Evolutionary conservation across 2,797 vertebrate genomes (phyloP), one percentile per base, ranked within the genome.

Genomic region (Enteromius afrohamiltoni): DNA sequence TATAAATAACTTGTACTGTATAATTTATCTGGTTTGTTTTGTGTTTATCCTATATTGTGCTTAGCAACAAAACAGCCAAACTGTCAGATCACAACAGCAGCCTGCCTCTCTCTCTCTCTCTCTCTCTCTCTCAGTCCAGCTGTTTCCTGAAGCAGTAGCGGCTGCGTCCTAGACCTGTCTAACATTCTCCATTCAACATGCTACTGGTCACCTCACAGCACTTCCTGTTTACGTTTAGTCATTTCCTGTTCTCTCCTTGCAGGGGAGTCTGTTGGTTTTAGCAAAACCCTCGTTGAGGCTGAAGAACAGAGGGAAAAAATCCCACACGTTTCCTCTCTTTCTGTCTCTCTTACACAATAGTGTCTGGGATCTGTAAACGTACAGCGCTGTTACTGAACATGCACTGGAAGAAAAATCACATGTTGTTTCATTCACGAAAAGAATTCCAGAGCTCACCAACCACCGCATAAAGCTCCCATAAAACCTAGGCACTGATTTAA

Each of bases 111-210:
- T n/a, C 85, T 81, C 53, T 60, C 29, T 64, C 40, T 42, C 47
- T 65, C 77, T 55, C 86, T 88, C 88, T 90, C 84, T 65, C 86
- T 92, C 90, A 85, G 83, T 88, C 92, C 93, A 95, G 95, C 94
- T 95, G 94, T 94, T 95, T 96, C 95, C 92, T 95, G 93, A 91
- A 95, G 90, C 91, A 92, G 93, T 88, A 93, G 92, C 89, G 87
- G 88, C 90, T 75, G 83, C 86, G 87, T 90, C 85, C 90, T 88
- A 83, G 83, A 87, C 85, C 91, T 86, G 89, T 90, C 88, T 92
- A 86, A 88, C 83, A 90, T 91, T 83, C 80, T 64, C 74, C 78
- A 88, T 83, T 83, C 70, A 87, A 85, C 86, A 77, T 80, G 92
- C 92, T 93, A 94, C 91, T 90, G 89, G 89, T 92, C 93, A 93